These are phyloP conservation scores for Herminia tarsipennalis DNA, from an alignment of 2,888 invertebrate species.

Conservation along the genomic window DNA sequence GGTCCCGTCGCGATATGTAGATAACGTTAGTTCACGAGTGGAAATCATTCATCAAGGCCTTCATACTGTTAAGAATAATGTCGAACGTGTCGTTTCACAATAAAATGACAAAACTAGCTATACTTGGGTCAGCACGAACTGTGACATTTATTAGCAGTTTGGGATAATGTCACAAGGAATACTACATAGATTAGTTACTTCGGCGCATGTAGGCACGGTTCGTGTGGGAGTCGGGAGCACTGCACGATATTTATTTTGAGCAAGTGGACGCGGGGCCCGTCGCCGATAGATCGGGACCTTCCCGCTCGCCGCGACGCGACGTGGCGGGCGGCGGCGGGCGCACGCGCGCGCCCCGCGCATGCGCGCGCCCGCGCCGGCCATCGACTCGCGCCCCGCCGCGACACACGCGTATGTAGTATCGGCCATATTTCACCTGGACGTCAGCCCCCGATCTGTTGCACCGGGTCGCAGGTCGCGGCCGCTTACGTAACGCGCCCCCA, in stretches of 20 bases:
- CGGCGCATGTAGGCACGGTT: too few relatives aligned
- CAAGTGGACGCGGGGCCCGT: neutral
- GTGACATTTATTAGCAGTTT: too few relatives aligned
- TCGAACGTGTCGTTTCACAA: too few relatives aligned
- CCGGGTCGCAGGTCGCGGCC: conserved; percentile 1
- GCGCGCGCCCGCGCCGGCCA: neutral
- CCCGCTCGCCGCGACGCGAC: neutral
- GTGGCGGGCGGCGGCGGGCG: neutral
- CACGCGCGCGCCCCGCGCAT: neutral
- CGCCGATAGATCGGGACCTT: neutral
- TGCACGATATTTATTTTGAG: neutral
- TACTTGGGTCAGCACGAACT: too few relatives aligned
- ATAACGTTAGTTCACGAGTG: too few relatives aligned
- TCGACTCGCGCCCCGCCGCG: conserved; percentile 6
- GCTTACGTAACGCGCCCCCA: neutral
- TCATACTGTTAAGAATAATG: too few relatives aligned
- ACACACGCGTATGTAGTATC: neutral
- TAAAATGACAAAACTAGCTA: neutral
- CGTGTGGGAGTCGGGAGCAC: neutral
- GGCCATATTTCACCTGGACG: neutral
- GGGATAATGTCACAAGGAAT: too few relatives aligned
- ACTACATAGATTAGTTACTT: too few relatives aligned
- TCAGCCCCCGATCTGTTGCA: conserved; percentile 7
- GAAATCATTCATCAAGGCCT: too few relatives aligned
- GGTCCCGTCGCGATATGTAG: neutral